Base-by-base conservation (phyloP, 2,888 invertebrate species). In the Mesoligia furuncula region DNA sequence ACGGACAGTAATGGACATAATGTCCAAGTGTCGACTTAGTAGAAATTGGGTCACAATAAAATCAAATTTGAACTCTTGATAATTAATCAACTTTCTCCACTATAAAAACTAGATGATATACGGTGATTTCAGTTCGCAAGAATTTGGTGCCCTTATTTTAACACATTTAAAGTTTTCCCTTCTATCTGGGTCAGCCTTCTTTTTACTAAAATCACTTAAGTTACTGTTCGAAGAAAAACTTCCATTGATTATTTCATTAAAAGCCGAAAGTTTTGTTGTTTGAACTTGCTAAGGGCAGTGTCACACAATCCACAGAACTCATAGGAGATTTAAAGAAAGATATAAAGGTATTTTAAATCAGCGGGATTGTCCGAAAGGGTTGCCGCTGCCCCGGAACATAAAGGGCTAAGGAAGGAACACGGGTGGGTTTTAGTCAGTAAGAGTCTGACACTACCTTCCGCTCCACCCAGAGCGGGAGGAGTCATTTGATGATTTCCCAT, bases 181-280 rank as follows among this genome's bases (percentile, higher is more conserved):
- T 17, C 2, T 24, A 62, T 71, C 13, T 54, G 62, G 54, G 62
- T 71, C 61, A 45, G n/a, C 3, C 62, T 64, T 45, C 17, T 80
- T 54, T 48, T 79, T 31, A 57, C 24, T 39, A 36, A 64, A 80
- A 57, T 64, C 36, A 72, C 72, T 45, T 71, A 13, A 61, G 20
- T n/a, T n/a, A 42, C 15, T 76, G 42, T 45, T 36, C n/a, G 36
- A 77, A 64, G 64, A 54, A 76, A 77, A 77, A 76, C 36, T 64
- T 77, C 1, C 15, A 76, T 77, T 20, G 27, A 77, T 77, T 76
- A 77, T 76, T 76, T 65, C 1, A 76, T 76, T 65, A 45, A 77
- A 75, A 39, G 7, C n/a, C 5, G 9, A 54, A 77, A 27, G 20
- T 76, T 76, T 54, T 9, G 15, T 64, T 45, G 54, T 11, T 76